Evolutionary conservation across 1,140 invertebrate species (phyloP).

Genomic region (Parapsyche elsis): DNA sequence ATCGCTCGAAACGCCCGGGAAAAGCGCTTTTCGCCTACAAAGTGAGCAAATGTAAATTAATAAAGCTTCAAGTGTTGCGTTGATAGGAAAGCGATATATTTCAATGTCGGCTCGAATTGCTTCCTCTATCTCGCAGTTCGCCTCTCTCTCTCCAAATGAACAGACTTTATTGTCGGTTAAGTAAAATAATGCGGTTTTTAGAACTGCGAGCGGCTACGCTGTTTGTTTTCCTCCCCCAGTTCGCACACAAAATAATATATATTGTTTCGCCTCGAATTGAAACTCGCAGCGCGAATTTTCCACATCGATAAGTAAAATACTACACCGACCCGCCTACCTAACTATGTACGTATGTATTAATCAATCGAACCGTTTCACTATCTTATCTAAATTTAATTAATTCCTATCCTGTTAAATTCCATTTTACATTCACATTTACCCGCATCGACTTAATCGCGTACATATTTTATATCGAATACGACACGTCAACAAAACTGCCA

Average conservation of each 20-base stretch:
- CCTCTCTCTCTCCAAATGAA: constrained; percentile 22
- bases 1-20: too few relatives aligned
- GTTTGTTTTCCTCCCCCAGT: background rate
- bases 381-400: too few relatives aligned
- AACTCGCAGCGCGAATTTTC: too few relatives aligned
- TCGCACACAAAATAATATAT: background rate
- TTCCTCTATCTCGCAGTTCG: constrained; percentile 13
- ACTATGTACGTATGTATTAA: too few relatives aligned
- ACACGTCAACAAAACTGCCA: too few relatives aligned
- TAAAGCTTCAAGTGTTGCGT: constrained; percentile 31
- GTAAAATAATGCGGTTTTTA: constrained; percentile 43
- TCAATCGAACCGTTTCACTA: too few relatives aligned
- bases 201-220: background rate
- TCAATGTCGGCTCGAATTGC: constrained; percentile 39
- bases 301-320: background rate
- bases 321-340: too few relatives aligned
- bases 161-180: constrained; percentile 46
- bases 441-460: too few relatives aligned
- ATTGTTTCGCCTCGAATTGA: too few relatives aligned
- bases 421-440: too few relatives aligned
- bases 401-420: too few relatives aligned
- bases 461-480: too few relatives aligned
- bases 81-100: constrained; percentile 39
- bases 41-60: constrained; percentile 42
- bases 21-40: background rate